Conservation (phyloP, 2,888 invertebrate species). For the Sisyra nigra region DNA sequence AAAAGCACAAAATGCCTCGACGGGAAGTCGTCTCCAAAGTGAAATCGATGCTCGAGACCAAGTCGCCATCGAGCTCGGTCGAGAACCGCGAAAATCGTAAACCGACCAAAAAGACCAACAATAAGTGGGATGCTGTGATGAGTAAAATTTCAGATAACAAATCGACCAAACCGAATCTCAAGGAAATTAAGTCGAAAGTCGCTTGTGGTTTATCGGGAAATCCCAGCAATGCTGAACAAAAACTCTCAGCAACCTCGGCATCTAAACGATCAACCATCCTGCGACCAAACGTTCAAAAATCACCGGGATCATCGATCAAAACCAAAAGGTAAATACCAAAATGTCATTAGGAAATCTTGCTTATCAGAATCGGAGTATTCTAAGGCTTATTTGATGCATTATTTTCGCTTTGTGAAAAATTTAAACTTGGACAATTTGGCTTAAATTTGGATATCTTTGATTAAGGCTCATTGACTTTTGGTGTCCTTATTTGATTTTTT, state of each 20-base stretch:
- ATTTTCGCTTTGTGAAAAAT: too few species aligned
- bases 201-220: constrained; percentile 28
- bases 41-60: constrained; percentile 49
- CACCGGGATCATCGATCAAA: too few species aligned
- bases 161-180: constrained; percentile 49
- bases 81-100: constrained; percentile 37
- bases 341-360: too few species aligned
- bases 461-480: too few species aligned
- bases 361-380: too few species aligned
- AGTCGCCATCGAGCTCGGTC: constrained; percentile 33
- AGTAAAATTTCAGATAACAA: constrained; percentile 61
- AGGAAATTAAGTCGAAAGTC: constrained; percentile 80
- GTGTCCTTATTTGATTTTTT: too few species aligned
- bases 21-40: constrained; percentile 61
- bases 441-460: too few species aligned
- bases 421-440: too few species aligned
- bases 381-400: too few species aligned
- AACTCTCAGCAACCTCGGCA: not conserved
- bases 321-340: too few species aligned
- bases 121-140: constrained; percentile 73
- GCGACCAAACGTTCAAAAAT: not conserved
- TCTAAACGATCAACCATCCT: not conserved
- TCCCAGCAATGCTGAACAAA: too few species aligned
- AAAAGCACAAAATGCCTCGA: constrained; percentile 65
- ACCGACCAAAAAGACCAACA: constrained; percentile 34